phyloP scores from a whole-genome alignment of 2,113 vertebrate genomes.

The Pygoscelis antarcticus region DNA sequence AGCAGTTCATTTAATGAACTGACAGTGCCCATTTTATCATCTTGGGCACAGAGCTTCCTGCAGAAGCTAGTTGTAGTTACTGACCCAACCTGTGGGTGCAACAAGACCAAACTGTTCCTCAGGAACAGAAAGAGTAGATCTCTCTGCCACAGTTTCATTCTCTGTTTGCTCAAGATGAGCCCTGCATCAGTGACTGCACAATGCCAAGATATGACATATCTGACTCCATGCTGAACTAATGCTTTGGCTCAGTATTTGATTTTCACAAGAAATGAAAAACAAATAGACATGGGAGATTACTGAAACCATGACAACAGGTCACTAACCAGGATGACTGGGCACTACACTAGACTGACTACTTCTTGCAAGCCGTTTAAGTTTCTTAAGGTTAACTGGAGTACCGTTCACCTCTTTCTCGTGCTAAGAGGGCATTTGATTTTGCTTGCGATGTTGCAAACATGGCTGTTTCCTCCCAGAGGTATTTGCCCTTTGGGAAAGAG shows the following conservation, averaged over 20 bases:
- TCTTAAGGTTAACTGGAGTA: not conserved
- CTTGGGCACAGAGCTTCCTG: not conserved
- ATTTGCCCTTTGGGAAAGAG: not conserved
- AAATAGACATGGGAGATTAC: not conserved
- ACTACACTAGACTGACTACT: not conserved
- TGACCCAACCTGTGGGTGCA: not conserved
- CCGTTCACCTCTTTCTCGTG: not conserved
- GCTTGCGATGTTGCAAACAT: not conserved
- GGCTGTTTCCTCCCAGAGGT: not conserved
- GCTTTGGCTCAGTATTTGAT: not conserved
- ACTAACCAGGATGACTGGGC: not conserved
- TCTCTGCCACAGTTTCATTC: not conserved
- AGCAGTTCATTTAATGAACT: not conserved
- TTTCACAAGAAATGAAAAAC: conserved; percentile 21
- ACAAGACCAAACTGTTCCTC: not conserved
- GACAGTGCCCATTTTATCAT: not conserved
- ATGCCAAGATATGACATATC: not conserved
- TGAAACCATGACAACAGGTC: not conserved
- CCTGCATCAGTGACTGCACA: not conserved
- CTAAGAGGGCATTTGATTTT: not conserved
- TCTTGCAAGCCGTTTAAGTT: not conserved
- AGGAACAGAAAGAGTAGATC: not conserved
- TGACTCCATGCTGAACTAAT: not conserved
- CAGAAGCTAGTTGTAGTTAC: not conserved
- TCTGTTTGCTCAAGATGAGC: not conserved